These are phyloP conservation scores for Pseudochirops cupreus DNA, from an alignment of 2,797 vertebrate species.

Conservation along the genomic window DNA sequence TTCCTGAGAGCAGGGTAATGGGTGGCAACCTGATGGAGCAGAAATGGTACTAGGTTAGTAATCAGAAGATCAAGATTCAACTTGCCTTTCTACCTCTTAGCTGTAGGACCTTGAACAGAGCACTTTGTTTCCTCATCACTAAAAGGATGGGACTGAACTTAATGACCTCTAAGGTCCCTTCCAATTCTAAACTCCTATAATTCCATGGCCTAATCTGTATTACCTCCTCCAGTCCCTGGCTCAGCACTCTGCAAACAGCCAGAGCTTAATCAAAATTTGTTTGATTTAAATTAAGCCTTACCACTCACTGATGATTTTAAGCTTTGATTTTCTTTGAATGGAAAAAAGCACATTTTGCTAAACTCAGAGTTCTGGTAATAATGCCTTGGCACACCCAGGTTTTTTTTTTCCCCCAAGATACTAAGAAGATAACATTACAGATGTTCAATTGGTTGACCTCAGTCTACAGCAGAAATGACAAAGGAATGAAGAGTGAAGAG, in stretches of 20 bases:
- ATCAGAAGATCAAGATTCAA: neutral
- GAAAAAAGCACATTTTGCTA: slow-evolving; percentile 34
- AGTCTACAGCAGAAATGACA: slow-evolving; percentile 17
- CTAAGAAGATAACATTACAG: slow-evolving; percentile 50
- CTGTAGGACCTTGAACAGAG: neutral
- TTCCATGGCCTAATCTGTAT: neutral
- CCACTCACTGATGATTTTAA: neutral
- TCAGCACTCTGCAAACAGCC: neutral
- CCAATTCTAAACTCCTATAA: neutral
- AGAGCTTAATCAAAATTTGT: neutral
- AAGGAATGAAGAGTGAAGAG: neutral
- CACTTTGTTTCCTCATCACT: neutral
- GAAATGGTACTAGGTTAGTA: neutral
- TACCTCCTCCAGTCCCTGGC: neutral
- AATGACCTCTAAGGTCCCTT: neutral
- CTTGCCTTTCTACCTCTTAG: neutral
- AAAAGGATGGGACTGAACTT: neutral
- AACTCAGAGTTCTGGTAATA: slow-evolving; percentile 65
- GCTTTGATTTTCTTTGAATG: neutral
- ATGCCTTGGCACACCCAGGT: slow-evolving; percentile 62
- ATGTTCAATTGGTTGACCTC: slow-evolving; percentile 50
- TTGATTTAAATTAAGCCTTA: neutral
- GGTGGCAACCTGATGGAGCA: neutral
- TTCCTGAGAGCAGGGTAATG: neutral
- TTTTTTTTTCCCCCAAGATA: slow-evolving; percentile 62